phyloP scores from a whole-genome alignment of 2,888 invertebrate genomes.

The Epistrophe eligans region DNA sequence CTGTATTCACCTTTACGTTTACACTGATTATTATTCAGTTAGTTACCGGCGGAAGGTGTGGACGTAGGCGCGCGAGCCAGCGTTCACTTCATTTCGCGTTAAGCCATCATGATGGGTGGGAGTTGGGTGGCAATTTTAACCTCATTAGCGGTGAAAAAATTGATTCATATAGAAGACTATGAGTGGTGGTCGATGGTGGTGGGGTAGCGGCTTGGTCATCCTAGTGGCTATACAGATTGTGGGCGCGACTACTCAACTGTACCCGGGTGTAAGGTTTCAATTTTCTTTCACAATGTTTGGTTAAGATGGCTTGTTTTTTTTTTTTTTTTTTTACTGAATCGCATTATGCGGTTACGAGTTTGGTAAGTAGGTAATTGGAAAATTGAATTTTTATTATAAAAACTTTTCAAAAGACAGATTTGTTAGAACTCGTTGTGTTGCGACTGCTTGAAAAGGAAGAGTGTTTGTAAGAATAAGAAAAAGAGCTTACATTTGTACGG shows the following conservation, averaged over 20 bases:
- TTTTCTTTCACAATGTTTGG: conserved; percentile 51
- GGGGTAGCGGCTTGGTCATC: conserved; percentile 1
- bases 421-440: neutral
- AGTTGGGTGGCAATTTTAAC: conserved; percentile 72
- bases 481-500: neutral
- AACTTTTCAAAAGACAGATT: conserved; percentile 29
- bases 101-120: conserved; percentile 45
- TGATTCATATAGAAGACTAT: conserved; percentile 59
- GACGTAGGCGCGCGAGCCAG: conserved; percentile 73
- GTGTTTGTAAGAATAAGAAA: neutral
- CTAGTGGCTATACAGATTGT: conserved; percentile 16
- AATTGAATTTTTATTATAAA: conserved; percentile 68
- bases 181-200: neutral
- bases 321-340: conserved; percentile 20
- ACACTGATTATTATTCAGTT: conserved; percentile 71
- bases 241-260: conserved; percentile 5
- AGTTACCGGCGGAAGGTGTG: conserved; percentile 72
- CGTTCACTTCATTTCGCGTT: conserved; percentile 50
- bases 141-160: conserved; percentile 71
- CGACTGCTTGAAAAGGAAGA: neutral
- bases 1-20: conserved; percentile 71
- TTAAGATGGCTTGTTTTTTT: conserved; percentile 17
- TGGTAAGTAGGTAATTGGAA: conserved; percentile 61
- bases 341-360: conserved; percentile 49
- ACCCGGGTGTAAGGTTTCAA: conserved; percentile 38